phyloP scores from a whole-genome alignment of 2,888 invertebrate species.

The Lasiommata megera region DNA sequence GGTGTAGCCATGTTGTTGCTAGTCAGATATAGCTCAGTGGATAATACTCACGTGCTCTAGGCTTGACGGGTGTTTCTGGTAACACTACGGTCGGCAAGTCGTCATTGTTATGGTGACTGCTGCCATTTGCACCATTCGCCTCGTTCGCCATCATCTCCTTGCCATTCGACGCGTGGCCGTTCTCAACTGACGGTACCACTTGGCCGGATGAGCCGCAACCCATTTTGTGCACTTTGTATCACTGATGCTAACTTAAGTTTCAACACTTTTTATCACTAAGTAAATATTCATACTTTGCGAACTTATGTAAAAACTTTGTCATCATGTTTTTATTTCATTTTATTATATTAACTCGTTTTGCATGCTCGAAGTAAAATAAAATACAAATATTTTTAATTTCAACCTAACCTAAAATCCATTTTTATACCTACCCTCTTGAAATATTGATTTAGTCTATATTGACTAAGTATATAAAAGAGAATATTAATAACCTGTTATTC shows the following conservation, averaged over 20 bases:
- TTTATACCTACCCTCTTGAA: no score
- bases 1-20: no score
- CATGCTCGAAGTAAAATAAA: no score
- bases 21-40: no score
- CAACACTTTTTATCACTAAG: neutral
- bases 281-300: neutral
- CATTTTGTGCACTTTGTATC: conserved; percentile 44
- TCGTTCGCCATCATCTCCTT: conserved; percentile 36
- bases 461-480: no score
- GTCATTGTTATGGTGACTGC: conserved; percentile 50
- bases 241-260: neutral
- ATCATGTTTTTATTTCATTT: no score
- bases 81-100: conserved; percentile 65
- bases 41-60: conserved; percentile 60
- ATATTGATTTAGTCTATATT: no score
- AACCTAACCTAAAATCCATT: no score
- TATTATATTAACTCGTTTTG: no score
- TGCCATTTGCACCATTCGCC: conserved; percentile 36
- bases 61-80: conserved; percentile 63
- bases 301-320: neutral
- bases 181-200: conserved; percentile 50
- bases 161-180: conserved; percentile 42
- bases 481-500: no score
- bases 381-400: no score
- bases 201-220: conserved; percentile 75